Conservation (phyloP, 2,113 vertebrate species). For the Sylvietta virens region DNA sequence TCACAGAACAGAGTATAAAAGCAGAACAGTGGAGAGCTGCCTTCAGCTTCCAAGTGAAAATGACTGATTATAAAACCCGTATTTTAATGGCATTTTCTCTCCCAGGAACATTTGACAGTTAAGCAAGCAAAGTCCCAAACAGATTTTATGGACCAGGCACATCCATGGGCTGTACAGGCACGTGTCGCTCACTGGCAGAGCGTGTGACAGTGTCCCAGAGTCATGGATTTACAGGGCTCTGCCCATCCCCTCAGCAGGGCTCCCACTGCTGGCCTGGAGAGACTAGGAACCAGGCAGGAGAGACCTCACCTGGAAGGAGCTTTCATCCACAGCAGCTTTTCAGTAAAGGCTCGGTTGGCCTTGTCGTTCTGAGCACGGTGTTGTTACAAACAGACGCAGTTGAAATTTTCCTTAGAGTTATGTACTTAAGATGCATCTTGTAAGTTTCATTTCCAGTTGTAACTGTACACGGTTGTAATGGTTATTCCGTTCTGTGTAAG, state of each 20-base stretch:
- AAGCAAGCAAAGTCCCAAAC: not conserved
- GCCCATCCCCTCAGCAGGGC: not conserved
- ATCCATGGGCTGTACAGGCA: not conserved
- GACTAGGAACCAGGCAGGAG: not conserved
- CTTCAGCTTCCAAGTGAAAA: slow-evolving; percentile 19
- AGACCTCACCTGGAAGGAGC: not conserved
- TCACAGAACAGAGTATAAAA: not conserved
- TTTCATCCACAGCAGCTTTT: not conserved
- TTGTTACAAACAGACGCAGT: too few species aligned
- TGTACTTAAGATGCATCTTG: too few species aligned
- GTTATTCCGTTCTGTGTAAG: too few species aligned
- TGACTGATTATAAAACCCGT: not conserved
- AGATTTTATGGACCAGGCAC: not conserved
- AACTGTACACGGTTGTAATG: too few species aligned
- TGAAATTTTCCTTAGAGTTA: too few species aligned
- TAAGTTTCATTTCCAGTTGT: too few species aligned
- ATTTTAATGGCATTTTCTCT: not conserved
- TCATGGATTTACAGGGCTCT: rapidly evolving
- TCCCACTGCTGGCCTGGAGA: not conserved
- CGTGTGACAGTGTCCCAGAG: too few species aligned
- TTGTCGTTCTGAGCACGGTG: not conserved
- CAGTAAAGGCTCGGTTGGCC: not conserved
- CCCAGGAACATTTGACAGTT: not conserved
- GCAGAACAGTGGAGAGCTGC: not conserved
- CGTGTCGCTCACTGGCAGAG: rapidly evolving